Percentiles rank a stretch among this genome's conserved stretches.
phyloP scores from a whole-genome alignment of 2,888 invertebrate genomes.

The Perithous albicinctus region DNA sequence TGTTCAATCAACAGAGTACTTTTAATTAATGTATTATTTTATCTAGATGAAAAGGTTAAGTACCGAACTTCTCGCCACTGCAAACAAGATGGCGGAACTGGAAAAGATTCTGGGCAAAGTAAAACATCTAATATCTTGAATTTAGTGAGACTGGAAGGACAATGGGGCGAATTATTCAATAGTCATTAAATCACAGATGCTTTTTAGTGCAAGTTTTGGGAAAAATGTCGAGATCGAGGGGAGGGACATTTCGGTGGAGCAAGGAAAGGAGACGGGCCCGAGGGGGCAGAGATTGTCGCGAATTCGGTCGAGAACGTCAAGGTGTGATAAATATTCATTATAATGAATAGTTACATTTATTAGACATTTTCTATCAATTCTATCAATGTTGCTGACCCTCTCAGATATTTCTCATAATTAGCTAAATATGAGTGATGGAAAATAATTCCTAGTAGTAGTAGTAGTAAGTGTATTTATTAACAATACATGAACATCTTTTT shows the following conservation, averaged over 20 bases:
- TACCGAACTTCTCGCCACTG: conserved; percentile 72
- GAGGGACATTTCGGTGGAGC: conserved; percentile 46
- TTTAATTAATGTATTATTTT: conserved; percentile 1
- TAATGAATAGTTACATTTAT: not conserved
- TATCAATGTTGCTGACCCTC: too few relatives aligned
- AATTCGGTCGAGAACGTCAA: conserved; percentile 73
- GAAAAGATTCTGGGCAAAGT: conserved; percentile 79
- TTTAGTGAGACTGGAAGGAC: not conserved
- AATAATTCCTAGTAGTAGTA: too few relatives aligned
- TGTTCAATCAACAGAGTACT: too few relatives aligned
- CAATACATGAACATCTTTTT: too few relatives aligned
- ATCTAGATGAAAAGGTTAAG: conserved; percentile 77
- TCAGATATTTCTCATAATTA: too few relatives aligned
- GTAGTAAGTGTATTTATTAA: too few relatives aligned
- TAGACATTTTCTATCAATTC: too few relatives aligned
- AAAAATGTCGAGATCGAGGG: conserved; percentile 59
- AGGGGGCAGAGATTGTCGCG: conserved; percentile 61
- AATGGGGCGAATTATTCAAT: conserved; percentile 54
- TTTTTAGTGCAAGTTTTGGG: conserved; percentile 77
- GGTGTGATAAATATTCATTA: conserved; percentile 57
- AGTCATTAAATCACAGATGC: conserved; percentile 76
- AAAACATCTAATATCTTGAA: conserved; percentile 53
- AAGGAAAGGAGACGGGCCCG: conserved; percentile 56
- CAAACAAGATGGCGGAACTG: conserved; percentile 76
- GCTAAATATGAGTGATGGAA: too few relatives aligned